Evolutionary conservation across 2,888 invertebrate species (phyloP).

Genomic region (Scaptomyza cyrtandrae): DNA sequence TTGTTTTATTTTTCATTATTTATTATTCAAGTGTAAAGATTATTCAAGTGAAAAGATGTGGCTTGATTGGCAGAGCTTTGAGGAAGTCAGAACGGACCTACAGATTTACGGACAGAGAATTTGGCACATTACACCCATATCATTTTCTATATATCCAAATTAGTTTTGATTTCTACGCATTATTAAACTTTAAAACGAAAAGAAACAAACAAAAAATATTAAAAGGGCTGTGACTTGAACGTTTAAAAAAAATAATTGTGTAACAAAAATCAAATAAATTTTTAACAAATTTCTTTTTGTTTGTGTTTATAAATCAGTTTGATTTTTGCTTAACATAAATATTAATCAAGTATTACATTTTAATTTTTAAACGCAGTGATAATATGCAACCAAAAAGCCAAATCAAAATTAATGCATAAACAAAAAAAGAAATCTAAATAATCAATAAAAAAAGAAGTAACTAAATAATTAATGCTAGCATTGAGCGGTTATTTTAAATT

Average conservation of each 20-base stretch:
- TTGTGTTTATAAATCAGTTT: slow-evolving; percentile 18
- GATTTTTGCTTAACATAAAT: slow-evolving; percentile 24
- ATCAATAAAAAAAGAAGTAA: slow-evolving; percentile 35
- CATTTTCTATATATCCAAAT: slow-evolving; percentile 30
- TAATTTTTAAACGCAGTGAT: slow-evolving; percentile 71
- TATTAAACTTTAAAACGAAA: slow-evolving; percentile 23
- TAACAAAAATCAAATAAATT: slow-evolving; percentile 67
- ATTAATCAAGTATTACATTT: slow-evolving; percentile 40
- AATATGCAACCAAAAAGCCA: slow-evolving; percentile 71
- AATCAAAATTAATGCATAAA: slow-evolving; percentile 76
- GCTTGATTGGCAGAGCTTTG: slow-evolving; percentile 68
- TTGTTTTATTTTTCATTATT: slow-evolving; percentile 73
- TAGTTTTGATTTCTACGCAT: slow-evolving; percentile 34
- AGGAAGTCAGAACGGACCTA: slow-evolving; percentile 43
- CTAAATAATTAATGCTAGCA: slow-evolving; percentile 49
- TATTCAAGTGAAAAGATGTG: slow-evolving; percentile 49
- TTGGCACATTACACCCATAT: slow-evolving; percentile 55
- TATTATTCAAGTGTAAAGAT: slow-evolving; percentile 47
- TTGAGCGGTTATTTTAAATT: slow-evolving; percentile 60
- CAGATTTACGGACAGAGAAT: slow-evolving; percentile 56
- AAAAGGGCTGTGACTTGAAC: slow-evolving; percentile 77
- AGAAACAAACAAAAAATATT: slow-evolving; percentile 38
- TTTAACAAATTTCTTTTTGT: slow-evolving; percentile 7
- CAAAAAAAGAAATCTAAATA: slow-evolving; percentile 38
- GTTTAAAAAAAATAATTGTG: slow-evolving; percentile 55